These are phyloP conservation scores for Dicyrtomina minuta DNA, from an alignment of 2,888 invertebrate species.

Conservation along the genomic window DNA sequence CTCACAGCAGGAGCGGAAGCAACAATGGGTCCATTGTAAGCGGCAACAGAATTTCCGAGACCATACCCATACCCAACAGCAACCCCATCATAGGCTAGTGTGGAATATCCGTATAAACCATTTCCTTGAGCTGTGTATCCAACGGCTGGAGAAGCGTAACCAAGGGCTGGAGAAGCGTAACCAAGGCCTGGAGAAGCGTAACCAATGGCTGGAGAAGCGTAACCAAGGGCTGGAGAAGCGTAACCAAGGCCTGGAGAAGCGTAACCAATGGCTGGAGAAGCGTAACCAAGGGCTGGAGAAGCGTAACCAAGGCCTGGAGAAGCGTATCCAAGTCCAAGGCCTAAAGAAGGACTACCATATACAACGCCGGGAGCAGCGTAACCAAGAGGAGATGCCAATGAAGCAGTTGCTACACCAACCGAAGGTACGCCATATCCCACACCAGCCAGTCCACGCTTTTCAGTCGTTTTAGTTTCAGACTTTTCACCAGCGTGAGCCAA, in stretches of 20 bases:
- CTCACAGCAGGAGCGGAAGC: slow-evolving; percentile 8
- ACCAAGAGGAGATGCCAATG: neutral
- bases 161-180: slow-evolving; percentile 21
- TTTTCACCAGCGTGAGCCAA: slow-evolving; percentile 12
- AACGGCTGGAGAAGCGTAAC: slow-evolving; percentile 10
- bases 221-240: slow-evolving; percentile 15
- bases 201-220: slow-evolving; percentile 15
- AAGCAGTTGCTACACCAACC: slow-evolving; percentile 5
- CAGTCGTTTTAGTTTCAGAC: slow-evolving; percentile 26
- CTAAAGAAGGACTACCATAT: slow-evolving; percentile 2
- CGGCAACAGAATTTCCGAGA: slow-evolving; percentile 21
- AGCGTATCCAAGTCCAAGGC: slow-evolving; percentile 2
- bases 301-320: slow-evolving; percentile 23
- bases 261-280: slow-evolving; percentile 19
- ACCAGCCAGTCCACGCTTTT: slow-evolving; percentile 18
- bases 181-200: neutral
- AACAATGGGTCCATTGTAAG: slow-evolving; percentile 29
- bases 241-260: slow-evolving; percentile 14
- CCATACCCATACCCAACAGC: slow-evolving; percentile 30
- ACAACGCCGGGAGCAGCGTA: neutral
- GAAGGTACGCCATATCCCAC: slow-evolving; percentile 6
- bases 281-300: slow-evolving; percentile 4
- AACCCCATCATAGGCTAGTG: slow-evolving; percentile 18
- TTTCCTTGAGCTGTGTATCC: slow-evolving; percentile 12
- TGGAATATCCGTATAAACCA: slow-evolving; percentile 9